Evolutionary conservation across 64 coral and sea anemone species (phyloP), one percentile per base, ranked within the genome.

Genomic region (Actinia tenebrosa): DNA sequence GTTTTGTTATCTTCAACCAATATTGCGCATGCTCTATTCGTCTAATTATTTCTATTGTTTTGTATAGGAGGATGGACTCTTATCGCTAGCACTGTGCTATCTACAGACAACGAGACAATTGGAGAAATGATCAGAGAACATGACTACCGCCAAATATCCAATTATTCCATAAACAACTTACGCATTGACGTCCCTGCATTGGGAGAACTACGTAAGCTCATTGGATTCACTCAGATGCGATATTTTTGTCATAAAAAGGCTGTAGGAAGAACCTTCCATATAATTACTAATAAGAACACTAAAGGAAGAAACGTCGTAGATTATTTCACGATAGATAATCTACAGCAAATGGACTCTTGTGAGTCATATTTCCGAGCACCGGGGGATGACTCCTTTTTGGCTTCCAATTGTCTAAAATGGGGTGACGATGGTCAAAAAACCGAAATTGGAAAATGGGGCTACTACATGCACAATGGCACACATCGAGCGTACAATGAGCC

Each of bases 41-140:
- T 19, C 64, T 69, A 7, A 69, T 20, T 23, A 50, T 50, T 69
- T 69, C 0, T 23, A 22, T 69, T 69, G 7, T 42, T 9, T 14
- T 81, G n/a, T 80, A 44, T 78, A 94, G 92, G 92, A 7, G 92
- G 92, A 54, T 94, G 92, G 92, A 94, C 92, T 0, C 64, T 95
- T 47, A 82, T 95, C 18, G 87, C 86, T 60, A 89, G 87, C 50
- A 94, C 89, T 11, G 44, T 88, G 16, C 14, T 88, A 3, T 87
- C 16, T 16, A 16, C 5, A 82, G 83, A 80, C 56, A 83, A 78
- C 23, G 71, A 77, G 11, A 25, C 53, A 20, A 15, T 84, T 9
- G 60, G 44, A 54, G 2, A 3, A 25, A 61, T 88, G 78, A 84
- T 68, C 22, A 59, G 58, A 79, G 71, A n/a, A 9, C 55, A 30